phyloP scores from a whole-genome alignment of 2,888 invertebrate species.

The Loripinus fragilis region DNA sequence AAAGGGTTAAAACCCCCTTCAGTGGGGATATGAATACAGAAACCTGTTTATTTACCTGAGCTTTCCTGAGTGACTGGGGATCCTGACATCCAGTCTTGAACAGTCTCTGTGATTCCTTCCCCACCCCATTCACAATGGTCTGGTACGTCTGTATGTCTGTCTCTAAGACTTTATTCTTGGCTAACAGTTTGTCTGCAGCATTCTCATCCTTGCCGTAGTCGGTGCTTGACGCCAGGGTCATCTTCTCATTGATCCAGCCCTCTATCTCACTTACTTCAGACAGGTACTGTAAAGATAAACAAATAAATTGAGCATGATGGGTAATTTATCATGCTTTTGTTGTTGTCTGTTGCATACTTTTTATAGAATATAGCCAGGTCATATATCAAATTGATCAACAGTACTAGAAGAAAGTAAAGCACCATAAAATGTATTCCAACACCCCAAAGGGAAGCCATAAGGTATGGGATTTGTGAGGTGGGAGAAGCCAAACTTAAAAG shows the following conservation, averaged over 20 bases:
- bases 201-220: slow-evolving; percentile 97
- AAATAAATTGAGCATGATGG: no score
- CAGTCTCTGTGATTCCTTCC: slow-evolving; percentile 77
- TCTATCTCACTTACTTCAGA: slow-evolving; percentile 98
- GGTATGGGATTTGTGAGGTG: no score
- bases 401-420: no score
- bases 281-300: slow-evolving; percentile 88
- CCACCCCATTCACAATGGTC: slow-evolving; percentile 78
- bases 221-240: slow-evolving; percentile 92
- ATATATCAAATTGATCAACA: no score
- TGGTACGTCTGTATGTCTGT: slow-evolving; percentile 82
- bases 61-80: slow-evolving; percentile 78
- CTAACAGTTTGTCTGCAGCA: slow-evolving; percentile 95
- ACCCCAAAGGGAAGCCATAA: no score
- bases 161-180: slow-evolving; percentile 95
- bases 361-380: no score
- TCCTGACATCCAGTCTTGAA: slow-evolving; percentile 92
- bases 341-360: no score
- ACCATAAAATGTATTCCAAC: no score
- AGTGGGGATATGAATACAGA: no score
- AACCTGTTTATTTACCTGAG: slow-evolving; percentile 81
- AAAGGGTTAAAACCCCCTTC: no score
- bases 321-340: no score
- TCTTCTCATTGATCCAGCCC: slow-evolving; percentile 98
- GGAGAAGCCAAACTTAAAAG: no score